Percentiles rank a stretch among this genome's conserved stretches.
phyloP scores from a whole-genome alignment of 2,888 invertebrate genomes.

The Platycheirus albimanus region DNA sequence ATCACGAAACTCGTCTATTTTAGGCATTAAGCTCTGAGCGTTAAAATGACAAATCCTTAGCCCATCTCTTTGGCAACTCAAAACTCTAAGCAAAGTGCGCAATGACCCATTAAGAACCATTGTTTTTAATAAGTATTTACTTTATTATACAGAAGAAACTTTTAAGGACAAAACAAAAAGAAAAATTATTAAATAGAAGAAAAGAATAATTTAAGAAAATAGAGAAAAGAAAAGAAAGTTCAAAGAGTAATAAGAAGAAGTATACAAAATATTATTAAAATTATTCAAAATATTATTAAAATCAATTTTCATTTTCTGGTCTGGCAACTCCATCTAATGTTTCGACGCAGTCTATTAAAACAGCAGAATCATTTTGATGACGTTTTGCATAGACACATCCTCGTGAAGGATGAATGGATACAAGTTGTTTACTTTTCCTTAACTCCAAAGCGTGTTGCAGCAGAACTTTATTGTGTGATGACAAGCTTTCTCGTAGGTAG shows the following conservation, averaged over 20 bases:
- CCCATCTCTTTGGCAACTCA: not conserved
- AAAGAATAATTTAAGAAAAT: no score
- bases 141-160: no score
- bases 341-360: not conserved
- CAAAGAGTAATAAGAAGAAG: not conserved
- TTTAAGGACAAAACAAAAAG: no score
- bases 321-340: not conserved
- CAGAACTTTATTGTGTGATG: not conserved
- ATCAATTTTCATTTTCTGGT: not conserved
- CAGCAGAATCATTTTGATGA: not conserved
- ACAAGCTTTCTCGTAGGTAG: not conserved
- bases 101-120: not conserved
- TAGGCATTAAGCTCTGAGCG: not conserved
- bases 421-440: constrained; percentile 4
- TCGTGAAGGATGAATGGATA: not conserved
- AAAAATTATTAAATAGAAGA: not conserved
- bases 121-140: no score
- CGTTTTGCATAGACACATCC: not conserved
- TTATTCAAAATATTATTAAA: not conserved
- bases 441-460: not conserved
- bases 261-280: not conserved
- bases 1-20: constrained; percentile 4
- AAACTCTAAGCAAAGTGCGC: not conserved
- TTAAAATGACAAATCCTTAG: not conserved
- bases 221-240: not conserved